These are phyloP conservation scores for Mesaphorura yosii DNA, from an alignment of 1,140 invertebrate species.

Conservation along the genomic window DNA sequence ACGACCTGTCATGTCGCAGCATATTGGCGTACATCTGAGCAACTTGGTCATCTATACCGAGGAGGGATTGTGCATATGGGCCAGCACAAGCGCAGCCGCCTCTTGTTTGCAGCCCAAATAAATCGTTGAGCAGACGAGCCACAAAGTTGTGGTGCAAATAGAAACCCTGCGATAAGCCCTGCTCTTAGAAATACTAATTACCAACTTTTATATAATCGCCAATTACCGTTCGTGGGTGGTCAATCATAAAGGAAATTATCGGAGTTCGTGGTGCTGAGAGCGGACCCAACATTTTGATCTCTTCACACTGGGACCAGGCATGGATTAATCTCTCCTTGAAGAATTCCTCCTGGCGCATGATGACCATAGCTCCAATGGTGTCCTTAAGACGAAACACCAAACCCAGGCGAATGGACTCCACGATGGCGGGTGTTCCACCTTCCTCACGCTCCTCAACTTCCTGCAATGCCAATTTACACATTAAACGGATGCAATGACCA, in stretches of 20 bases:
- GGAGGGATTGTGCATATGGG: slow-evolving; percentile 68
- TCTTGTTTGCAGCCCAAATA: slow-evolving; percentile 81
- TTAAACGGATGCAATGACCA: no score
- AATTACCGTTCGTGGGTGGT: no score
- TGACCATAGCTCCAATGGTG: slow-evolving; percentile 57
- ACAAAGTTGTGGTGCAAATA: slow-evolving; percentile 87
- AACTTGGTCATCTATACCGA: slow-evolving; percentile 66
- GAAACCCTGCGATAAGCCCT: no score
- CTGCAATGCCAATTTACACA: no score
- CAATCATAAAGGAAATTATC: slow-evolving; percentile 75
- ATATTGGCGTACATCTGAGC: no score
- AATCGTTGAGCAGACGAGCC: slow-evolving; percentile 72
- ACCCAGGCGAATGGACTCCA: slow-evolving; percentile 71
- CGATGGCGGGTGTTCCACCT: slow-evolving; percentile 69
- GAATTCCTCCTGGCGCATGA: slow-evolving; percentile 59
- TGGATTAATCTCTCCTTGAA: no score
- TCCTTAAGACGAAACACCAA: slow-evolving; percentile 77
- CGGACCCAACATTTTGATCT: slow-evolving; percentile 63
- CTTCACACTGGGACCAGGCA: no score
- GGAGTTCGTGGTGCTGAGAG: slow-evolving; percentile 55
- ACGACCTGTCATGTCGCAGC: no score
- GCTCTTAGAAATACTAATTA: no score
- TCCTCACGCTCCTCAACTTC: slow-evolving; percentile 62
- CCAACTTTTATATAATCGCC: no score
- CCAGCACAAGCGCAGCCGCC: slow-evolving; percentile 74